A percentile compares a stretch with the other conserved stretches of the same genome.
Conservation (phyloP, 1,140 invertebrate genomes). For the Drosophila kohkoa region DNA sequence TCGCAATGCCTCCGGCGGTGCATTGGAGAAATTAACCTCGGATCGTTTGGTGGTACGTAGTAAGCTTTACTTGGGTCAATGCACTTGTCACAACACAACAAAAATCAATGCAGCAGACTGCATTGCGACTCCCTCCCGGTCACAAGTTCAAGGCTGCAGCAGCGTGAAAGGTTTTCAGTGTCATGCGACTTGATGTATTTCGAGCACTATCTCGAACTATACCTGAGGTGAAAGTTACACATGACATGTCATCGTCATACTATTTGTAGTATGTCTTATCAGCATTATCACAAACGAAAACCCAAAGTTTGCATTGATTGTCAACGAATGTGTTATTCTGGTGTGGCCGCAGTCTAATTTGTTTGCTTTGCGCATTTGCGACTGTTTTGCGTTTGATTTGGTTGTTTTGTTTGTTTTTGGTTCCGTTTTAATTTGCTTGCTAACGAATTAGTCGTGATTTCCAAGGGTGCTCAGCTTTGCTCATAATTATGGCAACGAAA, state of each 20-base stretch:
- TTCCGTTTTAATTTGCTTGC: constrained; percentile 69
- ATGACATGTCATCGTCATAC: not conserved
- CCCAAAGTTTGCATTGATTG: constrained; percentile 11
- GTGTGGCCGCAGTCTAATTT: constrained; percentile 51
- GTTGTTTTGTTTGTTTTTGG: constrained; percentile 63
- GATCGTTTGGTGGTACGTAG: constrained; percentile 69
- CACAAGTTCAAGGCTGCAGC: constrained; percentile 5
- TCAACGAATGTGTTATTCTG: constrained; percentile 8
- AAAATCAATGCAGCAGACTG: constrained; percentile 66
- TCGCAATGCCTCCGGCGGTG: constrained; percentile 69
- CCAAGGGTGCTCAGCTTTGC: constrained; percentile 11
- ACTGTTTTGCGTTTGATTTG: constrained; percentile 27
- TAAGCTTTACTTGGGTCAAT: constrained; percentile 9
- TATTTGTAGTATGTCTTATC: constrained; percentile 10
- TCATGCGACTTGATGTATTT: constrained; percentile 30
- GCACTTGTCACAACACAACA: constrained; percentile 43
- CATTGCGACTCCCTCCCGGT: constrained; percentile 3
- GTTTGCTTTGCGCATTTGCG: constrained; percentile 62
- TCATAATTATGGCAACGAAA: constrained; percentile 57
- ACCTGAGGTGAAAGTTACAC: constrained; percentile 10
- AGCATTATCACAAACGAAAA: constrained; percentile 4
- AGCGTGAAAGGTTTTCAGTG: not conserved
- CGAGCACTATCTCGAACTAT: constrained; percentile 1
- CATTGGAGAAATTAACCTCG: constrained; percentile 67
- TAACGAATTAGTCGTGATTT: constrained; percentile 77